These are phyloP conservation scores for Muricea muricata DNA, from an alignment of 92 coral and sea anemone genomes.

Conservation along the genomic window DNA sequence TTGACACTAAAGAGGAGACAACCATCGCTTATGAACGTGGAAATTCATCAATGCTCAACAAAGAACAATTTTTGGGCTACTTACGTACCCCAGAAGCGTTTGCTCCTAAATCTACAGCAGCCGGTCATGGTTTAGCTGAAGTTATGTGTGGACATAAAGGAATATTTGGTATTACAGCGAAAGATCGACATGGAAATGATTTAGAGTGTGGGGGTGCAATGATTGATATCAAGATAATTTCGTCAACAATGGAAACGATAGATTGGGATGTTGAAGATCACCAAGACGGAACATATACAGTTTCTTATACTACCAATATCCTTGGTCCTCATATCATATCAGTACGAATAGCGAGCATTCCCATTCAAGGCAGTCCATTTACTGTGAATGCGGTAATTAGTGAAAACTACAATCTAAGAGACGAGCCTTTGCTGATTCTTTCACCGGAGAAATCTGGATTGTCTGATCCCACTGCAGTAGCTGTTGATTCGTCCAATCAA, in stretches of 20 bases:
- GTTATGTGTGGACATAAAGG: constrained; percentile 35
- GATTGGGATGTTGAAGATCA: constrained; percentile 25
- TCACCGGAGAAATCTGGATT: constrained; percentile 12
- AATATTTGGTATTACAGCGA: constrained; percentile 16
- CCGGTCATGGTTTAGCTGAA: constrained; percentile 38
- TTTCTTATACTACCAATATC: constrained; percentile 24
- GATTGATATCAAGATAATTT: constrained; percentile 12
- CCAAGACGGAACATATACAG: constrained; percentile 34
- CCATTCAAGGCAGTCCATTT: constrained; percentile 33
- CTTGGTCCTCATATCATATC: constrained; percentile 40
- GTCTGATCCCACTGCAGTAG: constrained; percentile 24
- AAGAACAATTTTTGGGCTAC: constrained; percentile 2
- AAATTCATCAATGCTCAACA: constrained; percentile 8
- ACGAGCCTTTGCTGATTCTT: constrained; percentile 15
- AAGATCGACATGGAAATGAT: constrained; percentile 24
- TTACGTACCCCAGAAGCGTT: background rate
- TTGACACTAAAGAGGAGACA: background rate
- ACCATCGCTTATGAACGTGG: constrained; percentile 20
- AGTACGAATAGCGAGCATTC: constrained; percentile 12
- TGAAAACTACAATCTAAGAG: constrained; percentile 33
- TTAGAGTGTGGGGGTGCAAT: constrained; percentile 19
- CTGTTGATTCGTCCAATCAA: constrained; percentile 33
- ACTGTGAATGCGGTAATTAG: constrained; percentile 31
- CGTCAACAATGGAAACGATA: constrained; percentile 27
- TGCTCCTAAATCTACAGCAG: constrained; percentile 10